Evolutionary conservation across 2,888 invertebrate species (phyloP), one percentile per base, ranked within the genome.

Genomic region (Calephelis perditalis): DNA sequence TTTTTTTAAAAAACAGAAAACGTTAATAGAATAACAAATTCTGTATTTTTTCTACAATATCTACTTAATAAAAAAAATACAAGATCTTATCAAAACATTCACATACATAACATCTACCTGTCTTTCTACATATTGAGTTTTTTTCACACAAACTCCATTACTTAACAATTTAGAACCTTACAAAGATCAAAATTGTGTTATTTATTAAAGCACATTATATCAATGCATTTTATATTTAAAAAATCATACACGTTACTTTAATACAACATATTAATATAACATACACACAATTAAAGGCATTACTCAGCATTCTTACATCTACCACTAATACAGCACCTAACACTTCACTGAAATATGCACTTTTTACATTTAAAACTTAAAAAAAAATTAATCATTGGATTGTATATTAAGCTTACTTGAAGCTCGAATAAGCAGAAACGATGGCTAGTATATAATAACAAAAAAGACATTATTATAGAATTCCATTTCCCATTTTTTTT

Each of bases 51-150:
- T 49, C 26, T 49, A 49, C 26, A n/a, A 49, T 26, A 49, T 49
- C 26, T 49, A 49, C 15, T 49, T 74, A 70, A 69, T 67, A 68
- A 65, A 73, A 72, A 70, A 70, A 56, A 68, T 67, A 67, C 71
- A 70, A 72, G n/a, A 59, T 61, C 63, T 66, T 65, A 60, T 63
- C 54, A 56, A 69, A 70, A 76, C 78, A 80, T 78, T 75, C 82
- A 82, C 82, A 83, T 83, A 84, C 86, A 86, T 86, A 87, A 86
- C 86, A 87, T 86, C 88, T 88, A 87, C 87, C 87, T 87, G 79
- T 77, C 77, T 26, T 52, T 52, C 52, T 52, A 52, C 52, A 12
- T 9, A 26, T 15, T 49, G 26, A 49, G 15, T 26, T 9, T 15
- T 35, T 56, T 59, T 62, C 63, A 68, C 68, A 71, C 67, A 69